phyloP scores from a whole-genome alignment of 92 coral and sea anemone species.

The Galaxea fascicularis region DNA sequence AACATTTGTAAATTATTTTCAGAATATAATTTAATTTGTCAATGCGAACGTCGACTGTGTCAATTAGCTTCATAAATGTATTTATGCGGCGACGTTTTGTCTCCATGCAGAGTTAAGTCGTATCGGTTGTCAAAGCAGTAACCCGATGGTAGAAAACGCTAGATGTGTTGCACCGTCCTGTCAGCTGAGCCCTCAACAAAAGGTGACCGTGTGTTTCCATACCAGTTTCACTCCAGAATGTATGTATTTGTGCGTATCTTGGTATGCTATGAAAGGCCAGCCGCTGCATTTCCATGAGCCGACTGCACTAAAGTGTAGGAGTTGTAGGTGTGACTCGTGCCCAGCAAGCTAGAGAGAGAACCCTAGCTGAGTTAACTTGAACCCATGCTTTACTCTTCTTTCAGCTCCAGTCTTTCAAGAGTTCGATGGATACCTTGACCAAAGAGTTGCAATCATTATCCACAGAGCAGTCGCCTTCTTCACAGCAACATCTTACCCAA shows the following conservation, averaged over 20 bases:
- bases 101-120: conserved; percentile 37
- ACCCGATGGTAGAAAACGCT: not conserved
- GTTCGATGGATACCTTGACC: conserved; percentile 13
- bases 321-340: not conserved
- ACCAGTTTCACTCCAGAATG: not conserved
- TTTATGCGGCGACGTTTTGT: not conserved
- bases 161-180: conserved; percentile 16
- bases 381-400: not conserved
- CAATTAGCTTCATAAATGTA: not conserved
- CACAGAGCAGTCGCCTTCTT: conserved; percentile 20
- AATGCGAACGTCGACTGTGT: too few species aligned
- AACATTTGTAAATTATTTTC: too few species aligned
- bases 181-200: conserved; percentile 17
- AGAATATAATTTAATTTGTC: too few species aligned
- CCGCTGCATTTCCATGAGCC: too few species aligned
- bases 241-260: not conserved
- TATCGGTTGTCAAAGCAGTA: conserved; percentile 39
- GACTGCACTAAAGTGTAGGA: too few species aligned
- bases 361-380: not conserved
- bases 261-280: not conserved
- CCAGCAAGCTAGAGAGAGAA: not conserved
- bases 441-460: conserved; percentile 5
- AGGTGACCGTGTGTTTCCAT: not conserved
- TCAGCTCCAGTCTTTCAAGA: conserved; percentile 33
- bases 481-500: not conserved